phyloP scores from a whole-genome alignment of 2,113 vertebrate genomes.

The Eira barbara region DNA sequence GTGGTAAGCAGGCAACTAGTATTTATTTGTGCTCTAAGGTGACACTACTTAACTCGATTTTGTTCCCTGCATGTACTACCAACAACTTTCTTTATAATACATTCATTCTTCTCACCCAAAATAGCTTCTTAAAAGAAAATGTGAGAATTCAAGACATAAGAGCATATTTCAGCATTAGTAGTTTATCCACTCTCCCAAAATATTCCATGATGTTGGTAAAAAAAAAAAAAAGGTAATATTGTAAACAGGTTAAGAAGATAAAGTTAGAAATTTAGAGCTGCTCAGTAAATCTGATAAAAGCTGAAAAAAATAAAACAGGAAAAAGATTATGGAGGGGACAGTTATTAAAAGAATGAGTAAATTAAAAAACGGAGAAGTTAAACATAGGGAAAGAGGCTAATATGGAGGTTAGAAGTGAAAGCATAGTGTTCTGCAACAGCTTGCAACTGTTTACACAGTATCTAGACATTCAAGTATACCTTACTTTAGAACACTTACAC shows the following conservation, averaged over 20 bases:
- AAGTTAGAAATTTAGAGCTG: slow-evolving; percentile 46
- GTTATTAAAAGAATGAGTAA: slow-evolving; percentile 48
- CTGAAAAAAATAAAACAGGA: neutral
- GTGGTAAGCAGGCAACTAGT: neutral
- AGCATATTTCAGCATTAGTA: slow-evolving; percentile 32
- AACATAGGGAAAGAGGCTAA: slow-evolving; percentile 6
- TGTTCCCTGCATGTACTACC: neutral
- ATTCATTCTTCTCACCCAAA: slow-evolving; percentile 39
- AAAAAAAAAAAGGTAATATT: slow-evolving; percentile 16
- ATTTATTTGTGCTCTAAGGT: neutral
- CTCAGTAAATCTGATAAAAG: slow-evolving; percentile 27
- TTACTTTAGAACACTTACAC: neutral
- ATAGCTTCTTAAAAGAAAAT: slow-evolving; percentile 24
- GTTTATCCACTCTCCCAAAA: slow-evolving; percentile 4
- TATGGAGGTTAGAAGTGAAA: neutral
- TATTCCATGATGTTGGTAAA: slow-evolving; percentile 28
- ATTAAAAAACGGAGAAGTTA: neutral
- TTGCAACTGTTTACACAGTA: neutral
- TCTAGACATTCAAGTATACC: neutral
- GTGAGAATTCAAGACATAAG: neutral
- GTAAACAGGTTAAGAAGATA: slow-evolving; percentile 23
- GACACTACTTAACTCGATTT: slow-evolving; percentile 7
- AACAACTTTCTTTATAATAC: slow-evolving; percentile 20
- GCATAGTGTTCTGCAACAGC: neutral
- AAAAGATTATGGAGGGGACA: slow-evolving; percentile 37